Conservation (phyloP, 2,113 vertebrate species). For the Leucopsar rothschildi region DNA sequence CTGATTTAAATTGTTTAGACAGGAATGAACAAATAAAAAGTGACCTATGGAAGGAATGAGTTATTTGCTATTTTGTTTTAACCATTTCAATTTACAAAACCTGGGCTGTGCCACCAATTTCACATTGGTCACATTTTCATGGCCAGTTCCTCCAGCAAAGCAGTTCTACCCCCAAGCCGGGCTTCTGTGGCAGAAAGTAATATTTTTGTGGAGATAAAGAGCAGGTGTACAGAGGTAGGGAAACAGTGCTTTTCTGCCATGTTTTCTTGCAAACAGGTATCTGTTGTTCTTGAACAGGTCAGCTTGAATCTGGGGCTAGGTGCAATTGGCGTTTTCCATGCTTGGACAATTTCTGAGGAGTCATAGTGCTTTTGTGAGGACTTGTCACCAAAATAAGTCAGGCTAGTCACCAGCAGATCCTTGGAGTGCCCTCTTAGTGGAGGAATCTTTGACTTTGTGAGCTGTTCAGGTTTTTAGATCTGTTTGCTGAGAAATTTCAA, state of each 20-base stretch:
- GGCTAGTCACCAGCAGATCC: not conserved
- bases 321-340: not conserved
- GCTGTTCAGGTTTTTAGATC: not conserved
- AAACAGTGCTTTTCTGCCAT: not conserved
- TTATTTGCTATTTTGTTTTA: not conserved
- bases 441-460: not conserved
- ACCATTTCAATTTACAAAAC: not conserved
- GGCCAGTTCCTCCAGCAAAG: not conserved
- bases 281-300: not conserved
- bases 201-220: not conserved
- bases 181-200: fast-evolving
- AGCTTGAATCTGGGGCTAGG: not conserved
- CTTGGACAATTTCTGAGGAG: not conserved
- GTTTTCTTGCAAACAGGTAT: not conserved
- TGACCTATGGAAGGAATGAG: not conserved
- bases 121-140: not conserved
- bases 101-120: not conserved
- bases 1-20: not conserved
- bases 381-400: not conserved
- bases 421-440: not conserved
- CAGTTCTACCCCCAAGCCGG: not conserved
- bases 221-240: not conserved
- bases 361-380: not conserved
- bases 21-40: not conserved
- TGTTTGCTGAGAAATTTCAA: not conserved